Evolutionary conservation across 2,888 invertebrate genomes (phyloP).

Genomic region (Bombyx huttoni): DNA sequence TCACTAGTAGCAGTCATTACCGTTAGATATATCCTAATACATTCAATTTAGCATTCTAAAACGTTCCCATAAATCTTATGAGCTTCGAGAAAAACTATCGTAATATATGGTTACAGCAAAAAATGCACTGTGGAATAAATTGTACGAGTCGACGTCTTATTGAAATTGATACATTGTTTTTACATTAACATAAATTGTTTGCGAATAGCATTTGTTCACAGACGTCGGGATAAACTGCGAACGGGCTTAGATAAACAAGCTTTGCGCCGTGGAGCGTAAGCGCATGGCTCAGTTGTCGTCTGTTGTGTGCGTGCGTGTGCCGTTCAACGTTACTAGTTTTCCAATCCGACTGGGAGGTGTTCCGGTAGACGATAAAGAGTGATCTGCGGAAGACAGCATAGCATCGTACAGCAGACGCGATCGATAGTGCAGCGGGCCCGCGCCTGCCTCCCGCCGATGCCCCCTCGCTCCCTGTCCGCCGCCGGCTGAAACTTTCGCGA

Average conservation of each 20-base stretch:
- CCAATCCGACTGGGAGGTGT: constrained; percentile 37
- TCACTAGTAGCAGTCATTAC: no score
- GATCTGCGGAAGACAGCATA: constrained; percentile 69
- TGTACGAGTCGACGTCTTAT: constrained; percentile 2
- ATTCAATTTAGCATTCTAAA: no score
- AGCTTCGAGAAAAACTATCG: not conserved
- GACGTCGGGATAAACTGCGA: constrained; percentile 23
- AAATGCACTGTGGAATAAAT: not conserved
- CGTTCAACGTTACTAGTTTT: constrained; percentile 35
- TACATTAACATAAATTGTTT: constrained; percentile 24
- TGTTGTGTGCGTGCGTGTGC: constrained; percentile 36
- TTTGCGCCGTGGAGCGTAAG: constrained; percentile 37
- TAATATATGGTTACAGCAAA: not conserved
- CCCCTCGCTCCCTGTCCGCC: constrained; percentile 26
- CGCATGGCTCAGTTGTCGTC: constrained; percentile 25
- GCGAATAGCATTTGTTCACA: constrained; percentile 17
- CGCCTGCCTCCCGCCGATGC: constrained; percentile 14
- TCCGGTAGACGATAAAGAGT: constrained; percentile 62
- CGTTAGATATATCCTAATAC: no score
- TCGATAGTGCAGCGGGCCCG: constrained; percentile 60
- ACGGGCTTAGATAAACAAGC: constrained; percentile 45
- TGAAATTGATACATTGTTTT: constrained; percentile 13
- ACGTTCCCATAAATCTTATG: no score
- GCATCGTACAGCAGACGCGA: constrained; percentile 66
- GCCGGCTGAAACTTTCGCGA: constrained; percentile 68